These are phyloP conservation scores for Calliphora vicina DNA, from an alignment of 1,140 invertebrate species.

Conservation along the genomic window DNA sequence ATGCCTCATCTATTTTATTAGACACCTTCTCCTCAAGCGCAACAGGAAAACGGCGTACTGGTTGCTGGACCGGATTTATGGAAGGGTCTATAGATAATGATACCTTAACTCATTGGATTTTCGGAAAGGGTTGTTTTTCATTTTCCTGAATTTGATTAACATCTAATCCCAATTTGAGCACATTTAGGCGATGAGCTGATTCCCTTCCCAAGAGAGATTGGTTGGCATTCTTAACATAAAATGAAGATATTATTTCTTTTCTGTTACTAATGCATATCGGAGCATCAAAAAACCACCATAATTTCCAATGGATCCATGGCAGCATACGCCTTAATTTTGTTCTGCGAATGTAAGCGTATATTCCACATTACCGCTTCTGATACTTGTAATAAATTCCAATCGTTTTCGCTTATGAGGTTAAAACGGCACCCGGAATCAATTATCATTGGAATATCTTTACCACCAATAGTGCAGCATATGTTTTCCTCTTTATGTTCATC, in stretches of 20 bases:
- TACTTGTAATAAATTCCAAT: not conserved
- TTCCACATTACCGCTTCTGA: conserved; percentile 3
- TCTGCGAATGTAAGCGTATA: not conserved
- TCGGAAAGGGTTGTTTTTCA: not conserved
- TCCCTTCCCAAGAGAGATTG: conserved; percentile 32
- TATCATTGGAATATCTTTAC: not conserved
- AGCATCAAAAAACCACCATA: not conserved
- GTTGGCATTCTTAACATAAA: not conserved
- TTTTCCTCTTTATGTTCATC: conserved; percentile 10
- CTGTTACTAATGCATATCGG: too few relatives aligned
- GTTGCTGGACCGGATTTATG: conserved; percentile 26
- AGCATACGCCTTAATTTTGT: conserved; percentile 30
- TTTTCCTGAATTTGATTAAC: conserved; percentile 1
- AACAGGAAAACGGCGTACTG: conserved; percentile 2
- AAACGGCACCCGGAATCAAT: conserved; percentile 31
- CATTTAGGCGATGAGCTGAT: conserved; percentile 45
- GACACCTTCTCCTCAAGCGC: too few relatives aligned
- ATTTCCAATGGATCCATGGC: not conserved
- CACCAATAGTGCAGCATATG: conserved; percentile 18
- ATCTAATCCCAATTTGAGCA: not conserved
- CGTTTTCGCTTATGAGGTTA: conserved; percentile 26
- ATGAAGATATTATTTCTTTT: not conserved
- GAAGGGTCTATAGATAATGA: conserved; percentile 8
- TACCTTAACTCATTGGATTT: conserved; percentile 6
- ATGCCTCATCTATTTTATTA: conserved; percentile 42